These are phyloP conservation scores for Tanypteryx hageni DNA, from an alignment of 2,888 invertebrate species.

Conservation along the genomic window DNA sequence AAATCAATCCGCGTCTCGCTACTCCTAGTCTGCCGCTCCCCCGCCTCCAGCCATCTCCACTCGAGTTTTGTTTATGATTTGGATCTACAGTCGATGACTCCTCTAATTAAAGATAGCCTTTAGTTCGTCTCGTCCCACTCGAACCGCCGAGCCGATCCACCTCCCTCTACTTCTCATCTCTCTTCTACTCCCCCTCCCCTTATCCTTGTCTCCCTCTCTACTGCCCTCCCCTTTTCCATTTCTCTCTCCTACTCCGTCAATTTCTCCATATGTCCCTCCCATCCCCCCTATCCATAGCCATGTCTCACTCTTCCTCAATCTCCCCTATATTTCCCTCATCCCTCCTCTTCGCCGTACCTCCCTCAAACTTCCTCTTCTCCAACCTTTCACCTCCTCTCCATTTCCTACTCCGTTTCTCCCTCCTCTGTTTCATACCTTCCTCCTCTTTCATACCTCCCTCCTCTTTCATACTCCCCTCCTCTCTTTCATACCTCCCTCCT, in stretches of 20 bases:
- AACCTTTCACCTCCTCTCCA: too few species aligned
- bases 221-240: background rate
- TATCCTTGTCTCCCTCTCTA: too few species aligned
- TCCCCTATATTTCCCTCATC: too few species aligned
- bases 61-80: slow-evolving; percentile 51
- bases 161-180: background rate
- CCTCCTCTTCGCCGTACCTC: too few species aligned
- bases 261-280: background rate
- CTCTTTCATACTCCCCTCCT: background rate
- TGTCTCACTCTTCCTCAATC: background rate
- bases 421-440: background rate
- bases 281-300: background rate
- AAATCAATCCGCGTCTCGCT: slow-evolving; percentile 34
- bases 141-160: background rate
- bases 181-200: too few species aligned
- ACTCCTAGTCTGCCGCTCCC: too few species aligned
- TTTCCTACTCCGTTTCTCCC: background rate
- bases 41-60: background rate
- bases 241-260: background rate
- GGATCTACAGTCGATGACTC: slow-evolving; percentile 38
- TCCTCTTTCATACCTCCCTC: background rate
- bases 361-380: too few species aligned
- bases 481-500: background rate
- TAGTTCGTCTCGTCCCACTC: background rate
- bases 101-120: slow-evolving; percentile 54